Base-by-base conservation (phyloP, 2,113 vertebrate species). In the Cariama cristata region DNA sequence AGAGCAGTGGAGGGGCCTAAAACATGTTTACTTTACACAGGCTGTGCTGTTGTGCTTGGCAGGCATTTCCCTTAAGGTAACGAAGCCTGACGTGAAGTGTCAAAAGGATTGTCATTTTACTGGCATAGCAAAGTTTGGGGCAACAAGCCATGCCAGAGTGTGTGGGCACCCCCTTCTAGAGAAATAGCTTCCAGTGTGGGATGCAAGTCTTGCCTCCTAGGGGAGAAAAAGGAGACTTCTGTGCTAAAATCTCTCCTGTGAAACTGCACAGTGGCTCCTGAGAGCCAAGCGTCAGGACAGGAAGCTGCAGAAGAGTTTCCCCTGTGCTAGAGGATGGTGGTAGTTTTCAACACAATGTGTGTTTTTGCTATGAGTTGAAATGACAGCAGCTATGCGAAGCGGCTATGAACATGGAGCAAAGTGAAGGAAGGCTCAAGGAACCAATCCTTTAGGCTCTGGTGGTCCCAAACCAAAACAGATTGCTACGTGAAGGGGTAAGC, bases 301-400 rank as follows among this genome's bases (percentile, higher is more conserved):
- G 15, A 40, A 38, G 7, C 21, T 53, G 30, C 47, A 15, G 30
- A 58, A 63, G 33, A 24, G 16, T 58, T 45, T 62, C 9, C 6
- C 20, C 32, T 19, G 0, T 11, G 4, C 12, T 35, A 40, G 27
- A 26, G 38, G 26, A 21, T 1, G 7, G 9, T 6, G 14, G 4
- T 23, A 63, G 12, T 12, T 52, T 63, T 74, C 47, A 79, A 27
- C 19, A 33, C 9, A 20, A 17, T 0, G 2, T 13, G 11, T 42
- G 4, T 1, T 50, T 69, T 87, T 59, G 27, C 60, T 22, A 1
- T 12, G 30, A 80, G 33, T 20, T 60, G 40, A 73, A 76, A 45
- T 33, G 23, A 32, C 35, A 62, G 16, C 30, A 64, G 15, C 44
- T 72, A 11, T 6, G 4, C 12, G 35, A 53, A 79, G 19, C 1